Base-by-base conservation (phyloP, 2,888 invertebrate species). In the Mimachlamys varia region DNA sequence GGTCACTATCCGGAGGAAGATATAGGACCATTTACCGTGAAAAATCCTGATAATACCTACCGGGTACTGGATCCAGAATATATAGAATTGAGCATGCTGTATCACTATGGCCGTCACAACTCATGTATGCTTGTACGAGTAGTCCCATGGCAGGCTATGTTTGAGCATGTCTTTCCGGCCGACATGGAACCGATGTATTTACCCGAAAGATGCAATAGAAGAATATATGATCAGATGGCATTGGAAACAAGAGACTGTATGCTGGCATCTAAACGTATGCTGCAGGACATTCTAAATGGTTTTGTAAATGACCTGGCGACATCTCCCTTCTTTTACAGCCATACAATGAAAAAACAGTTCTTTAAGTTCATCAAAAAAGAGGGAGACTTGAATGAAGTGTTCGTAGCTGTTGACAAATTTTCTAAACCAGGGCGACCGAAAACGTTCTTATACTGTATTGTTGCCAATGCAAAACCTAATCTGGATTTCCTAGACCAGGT, bases 41-140 rank as follows among this genome's bases (percentile, higher is more conserved):
- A 76, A 27, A 27, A 76, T 76, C 33, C 33, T 1, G 76, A 76
- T 76, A 15, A 27, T 1, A 76, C 76, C 7, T 76, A 76, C 76
- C 19, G 76, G 0, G 10, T 76, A 33, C 27, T 76, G 33, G 76
- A 76, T 76, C 76, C 76, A 27, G 76, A 76, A 15, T 22, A 76
- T 33, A 27, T 76, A 33, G 76, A 76, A 33, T 76, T 27, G 15
- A 33, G 12, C 22, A 76, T 76, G 33, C 76, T 76, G 0, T 76
- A 76, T 76, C 33, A 76, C 76, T 76, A 76, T 76, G 76, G 76
- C 27, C 76, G 33, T 12, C 15, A 7, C 13, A 76, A 76, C 17
- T 33, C 33, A 33, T 76, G 76, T 33, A 76, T 76, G 76, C 76
- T 76, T 27, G 76, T 76, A 33, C 76, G 76, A 76, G 76, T 76